These are phyloP conservation scores for Monoplex corrugatus DNA, from an alignment of 2,888 invertebrate species.

Conservation along the genomic window DNA sequence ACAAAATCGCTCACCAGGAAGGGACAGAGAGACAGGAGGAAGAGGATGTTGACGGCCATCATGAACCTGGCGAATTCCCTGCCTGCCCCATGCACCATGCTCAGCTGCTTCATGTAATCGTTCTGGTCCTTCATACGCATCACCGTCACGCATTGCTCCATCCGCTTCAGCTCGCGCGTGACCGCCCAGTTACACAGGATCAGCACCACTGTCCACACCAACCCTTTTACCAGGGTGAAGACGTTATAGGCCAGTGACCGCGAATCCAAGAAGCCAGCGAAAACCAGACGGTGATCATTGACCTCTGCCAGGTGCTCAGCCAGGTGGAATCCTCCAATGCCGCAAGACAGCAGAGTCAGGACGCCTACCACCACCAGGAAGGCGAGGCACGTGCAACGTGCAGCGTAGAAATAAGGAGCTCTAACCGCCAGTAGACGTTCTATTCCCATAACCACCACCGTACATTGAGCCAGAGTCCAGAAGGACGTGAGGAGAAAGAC, in stretches of 20 bases:
- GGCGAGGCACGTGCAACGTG: conserved; percentile 53
- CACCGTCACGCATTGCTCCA: conserved; percentile 57
- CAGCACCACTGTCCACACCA: conserved; percentile 53
- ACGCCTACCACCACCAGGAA: conserved; percentile 46
- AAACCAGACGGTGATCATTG: background rate
- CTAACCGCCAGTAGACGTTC: conserved; percentile 59
- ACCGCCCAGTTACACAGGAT: conserved; percentile 59
- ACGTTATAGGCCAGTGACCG: conserved; percentile 38
- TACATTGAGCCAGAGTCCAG: conserved; percentile 58
- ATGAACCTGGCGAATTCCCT: conserved; percentile 61
- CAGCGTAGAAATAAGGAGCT: conserved; percentile 60
- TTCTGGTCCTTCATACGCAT: conserved; percentile 52
- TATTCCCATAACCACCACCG: conserved; percentile 60
- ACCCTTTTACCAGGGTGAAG: conserved; percentile 53
- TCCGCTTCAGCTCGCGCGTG: conserved; percentile 54
- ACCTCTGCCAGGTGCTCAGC: conserved; percentile 46
- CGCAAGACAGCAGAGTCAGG: conserved; percentile 49
- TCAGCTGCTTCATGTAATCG: conserved; percentile 47
- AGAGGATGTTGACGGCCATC: conserved; percentile 60
- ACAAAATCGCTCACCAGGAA: conserved; percentile 54
- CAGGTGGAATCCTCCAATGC: conserved; percentile 49
- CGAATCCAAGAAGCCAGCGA: conserved; percentile 41
- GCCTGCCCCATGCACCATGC: conserved; percentile 54
- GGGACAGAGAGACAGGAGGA: conserved; percentile 56
- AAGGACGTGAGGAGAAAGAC: conserved; percentile 51